Conservation (phyloP, 1,140 invertebrate species). For the Apis florea region DNA sequence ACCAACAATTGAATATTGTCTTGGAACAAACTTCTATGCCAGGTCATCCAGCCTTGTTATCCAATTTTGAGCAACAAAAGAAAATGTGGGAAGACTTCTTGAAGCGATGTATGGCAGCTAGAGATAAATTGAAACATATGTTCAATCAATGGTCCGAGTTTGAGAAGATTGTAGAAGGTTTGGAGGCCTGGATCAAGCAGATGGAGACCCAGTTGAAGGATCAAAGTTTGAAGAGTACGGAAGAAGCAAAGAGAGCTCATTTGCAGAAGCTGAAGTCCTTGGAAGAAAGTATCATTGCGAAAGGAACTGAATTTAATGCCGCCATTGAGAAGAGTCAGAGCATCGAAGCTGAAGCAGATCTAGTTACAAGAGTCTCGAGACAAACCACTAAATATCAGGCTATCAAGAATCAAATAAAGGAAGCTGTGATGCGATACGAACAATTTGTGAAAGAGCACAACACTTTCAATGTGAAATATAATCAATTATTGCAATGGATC, state of each 20-base stretch:
- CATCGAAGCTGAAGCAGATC: conserved; percentile 84
- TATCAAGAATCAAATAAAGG: conserved; percentile 90
- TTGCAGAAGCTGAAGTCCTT: conserved; percentile 89
- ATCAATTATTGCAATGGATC: conserved; percentile 88
- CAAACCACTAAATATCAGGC: conserved; percentile 92
- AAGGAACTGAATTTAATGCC: conserved; percentile 86
- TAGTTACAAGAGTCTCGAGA: conserved; percentile 89
- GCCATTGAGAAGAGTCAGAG: conserved; percentile 86
- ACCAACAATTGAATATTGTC: conserved; percentile 86
- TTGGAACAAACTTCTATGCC: conserved; percentile 88
- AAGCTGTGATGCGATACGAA: conserved; percentile 89
- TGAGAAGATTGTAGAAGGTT: conserved; percentile 86
- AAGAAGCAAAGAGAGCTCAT: conserved; percentile 90
- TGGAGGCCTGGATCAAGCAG: conserved; percentile 91
- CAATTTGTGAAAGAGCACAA: conserved; percentile 92
- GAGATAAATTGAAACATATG: conserved; percentile 86
- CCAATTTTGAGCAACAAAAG: conserved; percentile 88
- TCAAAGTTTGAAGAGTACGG: conserved; percentile 92
- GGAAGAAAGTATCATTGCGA: conserved; percentile 87
- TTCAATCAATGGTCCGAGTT: conserved; percentile 90
- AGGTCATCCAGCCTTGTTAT: conserved; percentile 88
- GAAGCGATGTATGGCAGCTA: conserved; percentile 84
- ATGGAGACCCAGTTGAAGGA: conserved; percentile 93
- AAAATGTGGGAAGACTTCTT: conserved; percentile 89
- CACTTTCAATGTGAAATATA: conserved; percentile 89